Conservation (phyloP, 2,113 vertebrate species). For the Calidris pygmaea region DNA sequence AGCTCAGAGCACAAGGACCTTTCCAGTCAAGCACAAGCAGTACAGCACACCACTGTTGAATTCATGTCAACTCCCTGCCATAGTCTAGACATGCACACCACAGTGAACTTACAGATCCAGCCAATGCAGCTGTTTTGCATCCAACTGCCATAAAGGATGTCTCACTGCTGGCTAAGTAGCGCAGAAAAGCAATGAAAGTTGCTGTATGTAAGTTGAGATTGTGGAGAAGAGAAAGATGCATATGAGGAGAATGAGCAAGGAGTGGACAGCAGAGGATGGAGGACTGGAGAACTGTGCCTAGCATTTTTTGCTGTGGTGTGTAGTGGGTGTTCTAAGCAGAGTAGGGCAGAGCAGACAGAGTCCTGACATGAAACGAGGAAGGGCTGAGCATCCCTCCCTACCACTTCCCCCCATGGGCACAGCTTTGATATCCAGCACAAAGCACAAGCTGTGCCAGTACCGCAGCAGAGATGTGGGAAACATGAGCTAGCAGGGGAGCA, state of each 20-base stretch:
- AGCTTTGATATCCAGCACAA: not conserved
- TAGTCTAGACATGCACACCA: fast-evolving
- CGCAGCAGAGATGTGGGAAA: not conserved
- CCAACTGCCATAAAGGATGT: not conserved
- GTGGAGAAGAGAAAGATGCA: not conserved
- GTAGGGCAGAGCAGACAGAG: not conserved
- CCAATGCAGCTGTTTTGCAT: not conserved
- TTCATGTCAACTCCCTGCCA: not conserved
- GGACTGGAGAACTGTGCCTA: not conserved
- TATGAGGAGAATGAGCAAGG: not conserved
- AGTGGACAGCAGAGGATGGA: not conserved
- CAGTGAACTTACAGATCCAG: not conserved
- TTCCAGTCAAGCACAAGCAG: not conserved
- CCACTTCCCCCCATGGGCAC: not conserved
- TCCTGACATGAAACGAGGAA: not conserved
- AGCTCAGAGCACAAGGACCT: not conserved
- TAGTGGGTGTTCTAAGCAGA: not conserved
- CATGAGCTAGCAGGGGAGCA: not conserved
- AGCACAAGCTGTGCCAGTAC: not conserved
- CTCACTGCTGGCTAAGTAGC: not conserved
- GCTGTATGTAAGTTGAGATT: not conserved
- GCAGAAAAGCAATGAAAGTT: fast-evolving
- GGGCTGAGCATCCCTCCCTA: not conserved
- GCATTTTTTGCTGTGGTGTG: not conserved
- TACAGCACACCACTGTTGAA: not conserved